phyloP scores from a whole-genome alignment of 2,888 invertebrate species.

The Aphidoletes aphidimyza region DNA sequence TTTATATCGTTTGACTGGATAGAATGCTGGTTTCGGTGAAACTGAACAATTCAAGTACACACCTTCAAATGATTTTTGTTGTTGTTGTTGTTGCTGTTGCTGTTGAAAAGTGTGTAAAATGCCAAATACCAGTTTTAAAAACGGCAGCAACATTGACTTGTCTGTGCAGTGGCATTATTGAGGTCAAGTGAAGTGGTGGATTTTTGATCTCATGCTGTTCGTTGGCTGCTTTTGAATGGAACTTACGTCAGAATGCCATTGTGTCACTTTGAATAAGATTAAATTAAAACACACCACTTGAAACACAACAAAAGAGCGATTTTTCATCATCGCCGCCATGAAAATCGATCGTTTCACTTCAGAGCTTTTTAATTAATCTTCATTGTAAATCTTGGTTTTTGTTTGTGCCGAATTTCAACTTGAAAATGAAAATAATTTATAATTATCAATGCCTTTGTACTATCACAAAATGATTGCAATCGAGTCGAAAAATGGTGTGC shows the following conservation, averaged over 20 bases:
- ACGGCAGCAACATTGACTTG: too few species aligned
- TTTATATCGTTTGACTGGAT: too few species aligned
- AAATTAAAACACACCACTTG: constrained; percentile 5
- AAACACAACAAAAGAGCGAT: neutral
- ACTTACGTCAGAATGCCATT: neutral
- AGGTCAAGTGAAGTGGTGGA: constrained; percentile 24
- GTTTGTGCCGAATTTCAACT: neutral
- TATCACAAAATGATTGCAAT: neutral
- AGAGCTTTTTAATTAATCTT: constrained; percentile 22
- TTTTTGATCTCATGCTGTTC: neutral
- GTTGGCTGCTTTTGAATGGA: neutral
- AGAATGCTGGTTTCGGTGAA: too few species aligned
- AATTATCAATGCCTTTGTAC: neutral
- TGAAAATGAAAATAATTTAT: neutral
- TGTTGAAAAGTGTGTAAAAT: too few species aligned
- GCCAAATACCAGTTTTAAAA: too few species aligned
- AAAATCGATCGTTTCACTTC: constrained; percentile 24
- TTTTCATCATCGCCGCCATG: neutral
- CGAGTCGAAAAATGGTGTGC: neutral
- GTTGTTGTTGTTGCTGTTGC: too few species aligned
- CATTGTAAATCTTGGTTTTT: neutral
- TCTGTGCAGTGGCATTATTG: neutral
- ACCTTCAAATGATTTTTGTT: too few species aligned
- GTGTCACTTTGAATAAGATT: neutral
- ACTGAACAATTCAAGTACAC: too few species aligned